Conservation (phyloP, 2,888 invertebrate species). For the Nemoura dubitans region DNA sequence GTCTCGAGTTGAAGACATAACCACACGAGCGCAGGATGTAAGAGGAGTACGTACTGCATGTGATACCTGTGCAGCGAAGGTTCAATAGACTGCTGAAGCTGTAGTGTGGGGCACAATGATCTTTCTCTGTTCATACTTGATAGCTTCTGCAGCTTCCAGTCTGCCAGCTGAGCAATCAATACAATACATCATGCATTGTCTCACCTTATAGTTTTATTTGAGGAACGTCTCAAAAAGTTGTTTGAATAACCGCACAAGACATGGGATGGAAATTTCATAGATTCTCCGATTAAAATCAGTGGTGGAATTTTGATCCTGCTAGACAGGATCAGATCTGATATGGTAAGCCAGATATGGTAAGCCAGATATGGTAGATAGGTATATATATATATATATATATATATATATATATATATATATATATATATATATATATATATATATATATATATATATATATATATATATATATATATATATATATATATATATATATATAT, state of each 20-base stretch:
- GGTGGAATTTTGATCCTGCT: background rate
- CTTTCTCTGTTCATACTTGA: background rate
- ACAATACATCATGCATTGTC: constrained; percentile 1
- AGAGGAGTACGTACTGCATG: background rate
- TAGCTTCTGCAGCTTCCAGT: background rate
- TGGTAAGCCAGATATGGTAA: background rate
- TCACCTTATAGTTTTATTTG: background rate
- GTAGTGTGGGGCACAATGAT: background rate
- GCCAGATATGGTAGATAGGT: no score
- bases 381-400: no score
- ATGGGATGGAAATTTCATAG: background rate
- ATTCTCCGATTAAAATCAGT: background rate
- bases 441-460: no score
- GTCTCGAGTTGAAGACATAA: background rate
- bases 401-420: no score
- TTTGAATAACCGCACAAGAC: background rate
- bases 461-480: no score
- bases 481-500: no score
- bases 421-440: no score
- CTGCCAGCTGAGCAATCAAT: background rate
- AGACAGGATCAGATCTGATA: background rate
- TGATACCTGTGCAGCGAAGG: background rate
- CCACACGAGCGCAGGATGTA: background rate
- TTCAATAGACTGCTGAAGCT: background rate
- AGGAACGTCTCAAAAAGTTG: background rate